Percentiles rank a stretch among this genome's conserved stretches.
Evolutionary conservation across 2,797 vertebrate genomes (phyloP).

Genomic region (Sphenopsis melanotis): DNA sequence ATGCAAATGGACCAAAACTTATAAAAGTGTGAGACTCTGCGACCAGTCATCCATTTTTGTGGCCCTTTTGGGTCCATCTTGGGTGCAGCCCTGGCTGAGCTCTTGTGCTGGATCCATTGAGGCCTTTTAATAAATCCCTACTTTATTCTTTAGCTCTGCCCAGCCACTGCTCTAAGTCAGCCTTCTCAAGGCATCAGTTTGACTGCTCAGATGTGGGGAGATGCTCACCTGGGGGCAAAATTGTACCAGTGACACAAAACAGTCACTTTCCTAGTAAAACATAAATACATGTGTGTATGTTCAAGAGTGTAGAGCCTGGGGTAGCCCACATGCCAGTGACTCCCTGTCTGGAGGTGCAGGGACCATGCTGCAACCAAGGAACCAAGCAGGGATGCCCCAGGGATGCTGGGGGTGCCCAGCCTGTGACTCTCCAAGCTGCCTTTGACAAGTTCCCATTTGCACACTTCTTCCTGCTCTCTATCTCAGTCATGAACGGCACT

Average conservation of each 20-base stretch:
- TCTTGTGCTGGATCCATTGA: background rate
- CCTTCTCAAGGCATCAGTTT: background rate
- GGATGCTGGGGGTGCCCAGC: background rate
- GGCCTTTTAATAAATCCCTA: background rate
- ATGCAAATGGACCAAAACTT: background rate
- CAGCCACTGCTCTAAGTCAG: accelerated
- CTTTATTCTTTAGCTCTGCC: background rate
- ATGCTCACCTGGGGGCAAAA: background rate
- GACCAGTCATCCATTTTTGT: accelerated
- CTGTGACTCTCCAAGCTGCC: background rate
- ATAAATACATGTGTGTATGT: accelerated
- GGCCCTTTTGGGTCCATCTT: background rate
- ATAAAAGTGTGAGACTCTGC: background rate
- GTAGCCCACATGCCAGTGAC: accelerated
- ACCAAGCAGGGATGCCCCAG: background rate
- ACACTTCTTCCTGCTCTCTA: background rate
- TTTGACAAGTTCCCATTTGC: background rate
- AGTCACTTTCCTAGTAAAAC: background rate
- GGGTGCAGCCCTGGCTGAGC: background rate
- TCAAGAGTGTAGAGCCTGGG: accelerated
- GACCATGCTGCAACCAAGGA: accelerated
- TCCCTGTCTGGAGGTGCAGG: background rate
- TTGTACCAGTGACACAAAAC: background rate
- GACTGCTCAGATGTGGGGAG: background rate
- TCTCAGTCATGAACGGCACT: background rate